Evolutionary conservation across 2,888 invertebrate species (phyloP).

Genomic region (Hyles lineata): DNA sequence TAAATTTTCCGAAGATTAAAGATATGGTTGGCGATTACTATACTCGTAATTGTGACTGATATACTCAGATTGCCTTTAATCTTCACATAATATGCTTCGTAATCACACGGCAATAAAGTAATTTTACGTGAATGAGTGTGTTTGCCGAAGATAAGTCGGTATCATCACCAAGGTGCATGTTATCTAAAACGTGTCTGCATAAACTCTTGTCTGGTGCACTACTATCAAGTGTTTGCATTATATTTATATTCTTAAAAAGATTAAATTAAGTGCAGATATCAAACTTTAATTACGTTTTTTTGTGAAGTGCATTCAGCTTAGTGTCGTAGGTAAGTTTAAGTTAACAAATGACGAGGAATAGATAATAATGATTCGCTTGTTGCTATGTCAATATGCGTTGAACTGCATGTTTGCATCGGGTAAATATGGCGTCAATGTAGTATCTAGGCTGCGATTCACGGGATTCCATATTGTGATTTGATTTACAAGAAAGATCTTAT

Average conservation of each 20-base stretch:
- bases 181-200: not conserved
- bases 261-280: not conserved
- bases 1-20: not conserved
- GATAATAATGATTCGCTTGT: not conserved
- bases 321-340: not conserved
- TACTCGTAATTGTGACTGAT: not conserved
- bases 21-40: not conserved
- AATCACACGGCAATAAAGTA: not conserved
- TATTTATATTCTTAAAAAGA: not conserved
- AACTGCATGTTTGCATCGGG: no score
- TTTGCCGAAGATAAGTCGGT: not conserved
- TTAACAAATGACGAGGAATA: not conserved
- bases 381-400: not conserved
- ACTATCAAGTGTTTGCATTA: constrained; percentile 1
- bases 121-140: not conserved
- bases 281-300: not conserved
- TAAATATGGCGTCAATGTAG: no score
- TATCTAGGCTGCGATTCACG: no score
- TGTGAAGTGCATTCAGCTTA: not conserved
- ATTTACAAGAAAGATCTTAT: no score
- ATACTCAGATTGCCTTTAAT: not conserved
- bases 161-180: not conserved
- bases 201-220: not conserved
- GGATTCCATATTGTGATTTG: no score
- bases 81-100: constrained; percentile 2